A percentile compares a stretch with the other conserved stretches of the same genome.
Conservation (phyloP, 2,888 invertebrate species). For the Apoda limacodes region DNA sequence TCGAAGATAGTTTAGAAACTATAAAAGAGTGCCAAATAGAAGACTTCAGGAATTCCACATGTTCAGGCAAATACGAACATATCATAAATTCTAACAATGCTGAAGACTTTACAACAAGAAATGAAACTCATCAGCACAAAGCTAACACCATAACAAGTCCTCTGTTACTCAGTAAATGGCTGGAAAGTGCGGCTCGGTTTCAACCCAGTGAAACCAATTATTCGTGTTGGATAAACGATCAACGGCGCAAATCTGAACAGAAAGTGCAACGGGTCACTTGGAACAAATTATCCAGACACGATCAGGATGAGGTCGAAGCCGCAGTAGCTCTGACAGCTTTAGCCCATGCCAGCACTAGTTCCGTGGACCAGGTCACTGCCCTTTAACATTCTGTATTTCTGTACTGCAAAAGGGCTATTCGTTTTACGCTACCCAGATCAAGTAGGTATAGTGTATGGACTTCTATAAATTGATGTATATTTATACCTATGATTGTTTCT, state of each 20-base stretch:
- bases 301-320: slow-evolving; percentile 80
- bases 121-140: slow-evolving; percentile 24
- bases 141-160: slow-evolving; percentile 57
- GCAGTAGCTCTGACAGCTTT: slow-evolving; percentile 79
- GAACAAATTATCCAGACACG: slow-evolving; percentile 55
- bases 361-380: too few relatives aligned
- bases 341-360: slow-evolving; percentile 68
- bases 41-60: slow-evolving; percentile 42
- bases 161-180: slow-evolving; percentile 78
- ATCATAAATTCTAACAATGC: slow-evolving; percentile 48
- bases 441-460: too few relatives aligned
- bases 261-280: slow-evolving; percentile 33
- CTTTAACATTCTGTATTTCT: too few relatives aligned
- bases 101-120: slow-evolving; percentile 32
- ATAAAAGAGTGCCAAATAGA: slow-evolving; percentile 30
- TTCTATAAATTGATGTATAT: too few relatives aligned
- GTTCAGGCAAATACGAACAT: slow-evolving; percentile 33
- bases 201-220: slow-evolving; percentile 79
- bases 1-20: slow-evolving; percentile 36
- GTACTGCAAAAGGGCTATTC: too few relatives aligned
- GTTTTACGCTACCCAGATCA: too few relatives aligned
- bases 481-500: too few relatives aligned
- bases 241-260: slow-evolving; percentile 26
- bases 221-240: slow-evolving; percentile 71
- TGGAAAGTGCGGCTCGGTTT: slow-evolving; percentile 80